Base-by-base conservation (phyloP, 2,113 vertebrate genomes). In the Manacus vitellinus region DNA sequence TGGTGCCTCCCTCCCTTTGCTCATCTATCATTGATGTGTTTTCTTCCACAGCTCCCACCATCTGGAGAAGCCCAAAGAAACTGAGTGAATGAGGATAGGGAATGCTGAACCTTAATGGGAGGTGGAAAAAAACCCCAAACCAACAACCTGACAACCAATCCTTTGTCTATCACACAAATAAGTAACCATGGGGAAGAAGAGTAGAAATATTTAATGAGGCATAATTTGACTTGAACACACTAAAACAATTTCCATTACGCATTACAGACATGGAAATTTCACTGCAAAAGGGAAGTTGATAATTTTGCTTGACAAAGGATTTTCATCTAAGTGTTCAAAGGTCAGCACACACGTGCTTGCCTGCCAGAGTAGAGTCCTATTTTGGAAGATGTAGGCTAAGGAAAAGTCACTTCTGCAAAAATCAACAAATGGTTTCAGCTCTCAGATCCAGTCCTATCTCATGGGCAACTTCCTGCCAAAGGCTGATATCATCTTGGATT, bases 351-450 rank as follows among this genome's bases (percentile, higher is more conserved):
- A 89, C 3, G 13, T 85, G 88, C 82, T 85, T 35, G 43, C 65
- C 27, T 79, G 82, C 58, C 25, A 5, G 73, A 91, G 51, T 30
- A 24, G 37, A 33, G 67, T 78, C 82, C 92, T 94, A 90, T 94
- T 96, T 96, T 85, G 93, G 68, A 97, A 96, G 78, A 79, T 92
- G 94, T 94, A 97, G 94, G 75, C 87, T 75, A 95, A 92, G 84
- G 89, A 97, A 97, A 95, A 97, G 92, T 92, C 90, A 96, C 75
- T 94, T 95, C 77, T 91, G 92, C 93, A 97, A 97, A 63, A 97
- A 90, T 41, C 91, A 97, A 95, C 94, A 86, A 73, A 85, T 80
- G 90, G 76, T 88, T 91, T 91, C 85, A 90, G 41, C 24, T 92
- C 95, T 96, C 49, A 72, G 73, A 92, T 55, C 65, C 20, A 82